Percentiles rank a stretch among this genome's conserved stretches.
Conservation (phyloP, 1,140 invertebrate genomes). For the Cotesia glomerata region DNA sequence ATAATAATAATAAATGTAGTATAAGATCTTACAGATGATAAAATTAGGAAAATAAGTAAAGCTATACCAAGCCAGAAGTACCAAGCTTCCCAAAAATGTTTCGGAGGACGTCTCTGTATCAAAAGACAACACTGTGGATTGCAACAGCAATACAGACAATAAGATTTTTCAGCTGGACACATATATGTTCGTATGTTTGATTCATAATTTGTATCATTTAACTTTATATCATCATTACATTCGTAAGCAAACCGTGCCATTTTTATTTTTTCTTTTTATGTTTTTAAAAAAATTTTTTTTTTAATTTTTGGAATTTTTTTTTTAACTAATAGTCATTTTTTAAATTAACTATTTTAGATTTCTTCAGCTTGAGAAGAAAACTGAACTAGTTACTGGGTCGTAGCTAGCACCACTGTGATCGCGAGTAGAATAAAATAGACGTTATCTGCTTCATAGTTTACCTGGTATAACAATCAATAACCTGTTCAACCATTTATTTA, state of each 20-base stretch:
- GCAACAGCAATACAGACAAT: conserved; percentile 49
- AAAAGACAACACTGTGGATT: conserved; percentile 49
- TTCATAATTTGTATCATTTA: conserved; percentile 15
- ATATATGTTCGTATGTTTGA: conserved; percentile 36
- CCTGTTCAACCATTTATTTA: too few relatives aligned
- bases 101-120: conserved; percentile 47
- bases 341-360: too few relatives aligned
- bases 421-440: not conserved
- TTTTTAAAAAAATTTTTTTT: not conserved
- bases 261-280: conserved; percentile 14
- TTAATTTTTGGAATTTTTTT: not conserved
- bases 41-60: conserved; percentile 46
- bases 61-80: conserved; percentile 55
- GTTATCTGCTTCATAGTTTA: conserved; percentile 17
- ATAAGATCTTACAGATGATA: conserved; percentile 45
- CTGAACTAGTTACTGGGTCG: too few relatives aligned
- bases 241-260: conserved; percentile 48
- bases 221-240: conserved; percentile 39
- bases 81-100: conserved; percentile 55
- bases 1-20: not conserved
- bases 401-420: too few relatives aligned
- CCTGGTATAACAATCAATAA: too few relatives aligned
- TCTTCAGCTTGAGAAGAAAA: too few relatives aligned
- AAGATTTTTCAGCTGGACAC: conserved; percentile 40
- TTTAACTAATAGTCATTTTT: too few relatives aligned